Evolutionary conservation across 2,113 vertebrate species (phyloP).

Genomic region (Petrocephalus microphthalmus): DNA sequence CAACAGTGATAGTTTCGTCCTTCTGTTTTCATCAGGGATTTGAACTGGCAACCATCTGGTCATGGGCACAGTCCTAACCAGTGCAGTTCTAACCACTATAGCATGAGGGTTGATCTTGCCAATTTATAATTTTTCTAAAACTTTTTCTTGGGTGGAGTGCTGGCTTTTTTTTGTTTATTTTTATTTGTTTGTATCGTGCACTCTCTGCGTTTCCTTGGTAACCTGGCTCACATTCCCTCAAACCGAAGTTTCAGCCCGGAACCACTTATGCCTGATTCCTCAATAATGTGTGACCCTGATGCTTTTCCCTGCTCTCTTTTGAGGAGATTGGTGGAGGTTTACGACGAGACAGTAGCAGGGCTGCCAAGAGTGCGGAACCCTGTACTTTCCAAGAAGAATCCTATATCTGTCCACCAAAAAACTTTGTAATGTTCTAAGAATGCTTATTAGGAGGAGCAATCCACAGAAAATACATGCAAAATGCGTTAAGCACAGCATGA

Average conservation of each 20-base stretch:
- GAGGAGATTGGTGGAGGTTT: not conserved
- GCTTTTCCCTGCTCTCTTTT: conserved; percentile 10
- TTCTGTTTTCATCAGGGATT: not conserved
- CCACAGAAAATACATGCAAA: not conserved
- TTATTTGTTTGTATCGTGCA: conserved; percentile 19
- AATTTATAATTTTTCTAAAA: not conserved
- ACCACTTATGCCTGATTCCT: conserved; percentile 17
- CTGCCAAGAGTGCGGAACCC: conserved; percentile 7
- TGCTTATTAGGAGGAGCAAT: not conserved
- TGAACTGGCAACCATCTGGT: not conserved
- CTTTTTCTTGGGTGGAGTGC: not conserved
- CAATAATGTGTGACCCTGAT: conserved; percentile 10
- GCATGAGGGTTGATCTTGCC: not conserved
- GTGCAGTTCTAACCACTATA: not conserved
- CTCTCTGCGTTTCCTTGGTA: conserved; percentile 18
- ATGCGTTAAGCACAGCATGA: not conserved
- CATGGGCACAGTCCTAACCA: not conserved
- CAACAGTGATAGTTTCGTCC: not conserved
- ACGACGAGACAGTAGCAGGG: conserved; percentile 2
- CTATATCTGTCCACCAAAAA: not conserved
- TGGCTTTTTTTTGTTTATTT: conserved; percentile 23
- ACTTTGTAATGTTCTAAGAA: conserved; percentile 16
- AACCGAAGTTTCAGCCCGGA: not conserved
- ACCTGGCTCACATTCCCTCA: conserved; percentile 17
- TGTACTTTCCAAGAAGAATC: not conserved